Evolutionary conservation across 2,113 vertebrate species (phyloP).

Genomic region (Sphaerodactylus townsendi): DNA sequence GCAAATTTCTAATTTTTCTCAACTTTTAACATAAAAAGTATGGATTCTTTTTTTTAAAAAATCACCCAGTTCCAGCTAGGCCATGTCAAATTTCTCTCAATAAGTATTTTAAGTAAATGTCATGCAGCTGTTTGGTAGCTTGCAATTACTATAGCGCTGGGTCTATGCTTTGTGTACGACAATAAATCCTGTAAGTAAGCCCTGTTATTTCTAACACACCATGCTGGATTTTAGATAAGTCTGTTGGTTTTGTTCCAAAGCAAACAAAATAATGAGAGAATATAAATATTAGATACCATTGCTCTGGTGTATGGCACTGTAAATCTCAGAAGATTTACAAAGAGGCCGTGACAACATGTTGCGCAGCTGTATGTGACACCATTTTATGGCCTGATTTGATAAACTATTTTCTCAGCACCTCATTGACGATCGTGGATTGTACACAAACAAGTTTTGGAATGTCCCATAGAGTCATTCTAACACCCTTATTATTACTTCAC

Average conservation of each 20-base stretch:
- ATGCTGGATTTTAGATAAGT: conserved; percentile 40
- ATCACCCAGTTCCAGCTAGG: conserved; percentile 51
- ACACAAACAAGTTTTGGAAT: conserved; percentile 42
- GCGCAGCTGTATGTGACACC: conserved; percentile 54
- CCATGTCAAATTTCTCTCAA: conserved; percentile 54
- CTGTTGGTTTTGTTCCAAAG: conserved; percentile 48
- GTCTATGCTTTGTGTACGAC: conserved; percentile 38
- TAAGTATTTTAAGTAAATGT: conserved; percentile 67
- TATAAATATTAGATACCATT: conserved; percentile 65
- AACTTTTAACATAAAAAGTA: conserved; percentile 21
- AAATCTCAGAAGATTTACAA: conserved; percentile 65
- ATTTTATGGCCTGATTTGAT: conserved; percentile 64
- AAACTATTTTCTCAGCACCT: conserved; percentile 57
- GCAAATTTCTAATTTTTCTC: neutral
- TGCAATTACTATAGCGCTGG: conserved; percentile 45
- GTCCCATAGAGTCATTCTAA: conserved; percentile 59
- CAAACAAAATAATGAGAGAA: conserved; percentile 52
- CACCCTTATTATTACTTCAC: conserved; percentile 60
- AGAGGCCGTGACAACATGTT: conserved; percentile 58
- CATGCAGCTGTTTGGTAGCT: conserved; percentile 64
- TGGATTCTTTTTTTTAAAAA: conserved; percentile 38
- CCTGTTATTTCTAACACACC: conserved; percentile 58
- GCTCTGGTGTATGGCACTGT: conserved; percentile 47
- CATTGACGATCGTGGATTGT: conserved; percentile 51
- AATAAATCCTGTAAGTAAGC: conserved; percentile 53